A percentile compares a stretch with the other conserved stretches of the same genome.
phyloP scores from a whole-genome alignment of 2,113 vertebrate species.

The Girardinichthys multiradiatus region DNA sequence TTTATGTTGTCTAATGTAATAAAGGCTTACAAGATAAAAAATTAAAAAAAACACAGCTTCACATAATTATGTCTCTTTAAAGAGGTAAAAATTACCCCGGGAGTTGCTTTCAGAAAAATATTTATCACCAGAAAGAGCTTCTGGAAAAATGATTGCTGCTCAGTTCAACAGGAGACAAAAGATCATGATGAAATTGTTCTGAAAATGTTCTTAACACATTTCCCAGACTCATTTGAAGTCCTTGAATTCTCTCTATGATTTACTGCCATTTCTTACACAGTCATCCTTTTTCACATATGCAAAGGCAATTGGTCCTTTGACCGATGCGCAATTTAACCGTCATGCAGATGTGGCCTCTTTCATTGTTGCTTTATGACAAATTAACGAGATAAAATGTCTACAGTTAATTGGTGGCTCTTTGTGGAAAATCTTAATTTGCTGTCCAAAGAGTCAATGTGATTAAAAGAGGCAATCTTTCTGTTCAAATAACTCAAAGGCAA shows the following conservation, averaged over 20 bases:
- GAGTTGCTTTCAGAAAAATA: constrained; percentile 8
- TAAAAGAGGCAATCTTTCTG: background rate
- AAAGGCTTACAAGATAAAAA: no score
- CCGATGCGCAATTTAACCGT: background rate
- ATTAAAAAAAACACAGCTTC: background rate
- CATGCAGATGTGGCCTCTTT: background rate
- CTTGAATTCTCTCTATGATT: background rate
- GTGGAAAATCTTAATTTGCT: background rate
- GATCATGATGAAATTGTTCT: background rate
- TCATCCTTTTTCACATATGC: background rate
- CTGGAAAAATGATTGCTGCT: background rate
- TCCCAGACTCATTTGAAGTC: background rate
- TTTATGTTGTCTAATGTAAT: no score
- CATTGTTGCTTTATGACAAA: constrained; percentile 7
- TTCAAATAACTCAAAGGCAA: background rate
- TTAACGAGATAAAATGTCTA: constrained; percentile 2
- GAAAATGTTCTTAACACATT: constrained; percentile 2
- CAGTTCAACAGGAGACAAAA: background rate
- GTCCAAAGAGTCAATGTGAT: background rate
- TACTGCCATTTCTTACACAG: background rate
- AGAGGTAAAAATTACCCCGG: constrained; percentile 12
- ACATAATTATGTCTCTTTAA: constrained; percentile 2
- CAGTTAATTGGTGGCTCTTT: constrained; percentile 5
- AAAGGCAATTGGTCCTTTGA: background rate
- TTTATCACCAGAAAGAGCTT: background rate